These are phyloP conservation scores for Diglossa cyanea DNA, from an alignment of 2,797 vertebrate genomes.

Conservation along the genomic window DNA sequence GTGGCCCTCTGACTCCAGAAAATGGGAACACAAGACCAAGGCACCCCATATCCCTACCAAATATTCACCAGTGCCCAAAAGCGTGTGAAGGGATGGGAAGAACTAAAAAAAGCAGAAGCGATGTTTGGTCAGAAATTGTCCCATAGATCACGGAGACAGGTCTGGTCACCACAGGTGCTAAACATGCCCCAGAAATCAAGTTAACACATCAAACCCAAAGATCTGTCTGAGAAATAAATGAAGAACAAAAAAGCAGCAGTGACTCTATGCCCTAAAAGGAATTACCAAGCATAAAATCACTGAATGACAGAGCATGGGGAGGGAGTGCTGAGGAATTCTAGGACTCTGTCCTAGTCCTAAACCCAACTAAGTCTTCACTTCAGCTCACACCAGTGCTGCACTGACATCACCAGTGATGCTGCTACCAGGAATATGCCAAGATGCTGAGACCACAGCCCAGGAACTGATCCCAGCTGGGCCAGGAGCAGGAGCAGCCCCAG, in stretches of 20 bases:
- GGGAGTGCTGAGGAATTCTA: background rate
- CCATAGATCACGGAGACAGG: background rate
- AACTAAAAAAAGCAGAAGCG: background rate
- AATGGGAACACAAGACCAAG: background rate
- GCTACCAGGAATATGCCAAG: background rate
- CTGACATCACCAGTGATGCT: background rate
- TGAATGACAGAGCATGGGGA: background rate
- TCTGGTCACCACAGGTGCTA: background rate
- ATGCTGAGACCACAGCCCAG: background rate
- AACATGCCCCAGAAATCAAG: background rate
- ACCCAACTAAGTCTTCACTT: background rate
- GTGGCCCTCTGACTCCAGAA: constrained; percentile 52
- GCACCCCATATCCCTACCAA: background rate
- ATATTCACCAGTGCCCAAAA: background rate
- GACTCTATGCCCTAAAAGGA: background rate
- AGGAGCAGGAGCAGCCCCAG: background rate
- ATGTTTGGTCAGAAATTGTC: background rate
- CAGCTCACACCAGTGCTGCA: background rate
- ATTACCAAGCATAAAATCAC: background rate
- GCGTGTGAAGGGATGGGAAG: background rate
- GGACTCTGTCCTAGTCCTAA: background rate
- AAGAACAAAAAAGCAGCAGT: background rate
- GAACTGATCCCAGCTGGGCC: background rate
- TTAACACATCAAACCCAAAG: background rate
- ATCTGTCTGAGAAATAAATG: background rate